Percentiles rank a stretch among this genome's conserved stretches.
These are phyloP conservation scores for Deilephila elpenor DNA, from an alignment of 2,888 invertebrate species.

Conservation along the genomic window DNA sequence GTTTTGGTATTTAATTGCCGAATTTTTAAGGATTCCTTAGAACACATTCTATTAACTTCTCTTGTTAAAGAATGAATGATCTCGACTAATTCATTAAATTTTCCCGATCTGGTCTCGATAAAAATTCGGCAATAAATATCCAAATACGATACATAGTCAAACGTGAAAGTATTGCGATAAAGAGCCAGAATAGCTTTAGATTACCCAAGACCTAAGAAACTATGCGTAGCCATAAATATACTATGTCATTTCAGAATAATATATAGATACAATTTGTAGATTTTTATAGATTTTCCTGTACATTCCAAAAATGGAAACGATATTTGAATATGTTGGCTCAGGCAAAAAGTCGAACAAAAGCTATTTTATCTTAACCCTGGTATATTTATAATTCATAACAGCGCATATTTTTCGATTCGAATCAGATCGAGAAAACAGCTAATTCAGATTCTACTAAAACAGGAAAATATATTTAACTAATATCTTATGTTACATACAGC, in stretches of 20 bases:
- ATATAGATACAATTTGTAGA: neutral
- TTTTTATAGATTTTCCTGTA: neutral
- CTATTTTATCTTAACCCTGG: too few species aligned
- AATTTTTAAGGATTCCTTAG: neutral
- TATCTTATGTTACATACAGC: too few species aligned
- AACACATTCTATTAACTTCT: neutral
- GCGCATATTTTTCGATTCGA: too few species aligned
- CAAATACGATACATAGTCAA: neutral
- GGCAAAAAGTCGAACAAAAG: too few species aligned
- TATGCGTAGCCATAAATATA: neutral
- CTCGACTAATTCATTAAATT: neutral
- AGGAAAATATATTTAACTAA: too few species aligned
- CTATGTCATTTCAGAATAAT: neutral
- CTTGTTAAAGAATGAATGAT: too few species aligned
- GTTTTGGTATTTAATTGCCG: neutral
- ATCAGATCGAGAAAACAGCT: too few species aligned
- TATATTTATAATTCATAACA: too few species aligned
- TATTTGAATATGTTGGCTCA: neutral
- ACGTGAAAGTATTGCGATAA: constrained; percentile 2
- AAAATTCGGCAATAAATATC: too few species aligned
- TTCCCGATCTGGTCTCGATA: too few species aligned
- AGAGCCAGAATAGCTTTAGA: neutral
- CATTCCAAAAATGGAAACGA: constrained; percentile 3
- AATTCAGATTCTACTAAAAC: too few species aligned
- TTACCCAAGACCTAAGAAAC: neutral